A percentile compares a stretch with the other conserved stretches of the same genome.
Conservation (phyloP, 2,113 vertebrate genomes). For the Callocephalon fimbriatum region DNA sequence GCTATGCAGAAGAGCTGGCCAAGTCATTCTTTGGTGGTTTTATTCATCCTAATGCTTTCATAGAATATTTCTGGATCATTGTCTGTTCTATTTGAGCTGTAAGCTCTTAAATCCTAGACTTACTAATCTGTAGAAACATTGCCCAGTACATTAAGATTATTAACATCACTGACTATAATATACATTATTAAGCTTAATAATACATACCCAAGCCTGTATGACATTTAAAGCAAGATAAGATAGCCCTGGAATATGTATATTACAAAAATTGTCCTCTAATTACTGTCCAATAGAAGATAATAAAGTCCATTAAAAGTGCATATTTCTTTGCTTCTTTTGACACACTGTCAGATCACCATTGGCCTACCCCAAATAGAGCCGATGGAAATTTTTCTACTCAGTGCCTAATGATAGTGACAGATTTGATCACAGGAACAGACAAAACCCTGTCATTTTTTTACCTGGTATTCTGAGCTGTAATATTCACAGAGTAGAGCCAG, state of each 20-base stretch:
- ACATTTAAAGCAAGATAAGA: constrained; percentile 21
- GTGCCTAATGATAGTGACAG: neutral
- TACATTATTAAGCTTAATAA: neutral
- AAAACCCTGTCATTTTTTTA: neutral
- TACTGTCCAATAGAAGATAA: neutral
- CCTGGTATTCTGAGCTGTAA: neutral
- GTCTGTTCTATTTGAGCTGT: neutral
- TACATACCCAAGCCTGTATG: neutral
- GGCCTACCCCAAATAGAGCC: neutral
- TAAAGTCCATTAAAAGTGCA: neutral
- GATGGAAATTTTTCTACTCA: neutral
- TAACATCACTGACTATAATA: neutral
- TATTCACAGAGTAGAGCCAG: neutral
- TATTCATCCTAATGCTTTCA: neutral
- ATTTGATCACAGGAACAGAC: neutral
- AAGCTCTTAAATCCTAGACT: neutral
- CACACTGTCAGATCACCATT: neutral
- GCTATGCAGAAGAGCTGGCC: neutral
- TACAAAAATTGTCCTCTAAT: constrained; percentile 11
- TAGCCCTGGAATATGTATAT: neutral
- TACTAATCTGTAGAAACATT: neutral
- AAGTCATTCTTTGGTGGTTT: neutral
- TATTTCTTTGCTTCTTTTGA: constrained; percentile 1
- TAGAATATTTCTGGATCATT: neutral
- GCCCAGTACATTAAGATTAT: neutral